Base-by-base conservation (phyloP, 2,888 invertebrate genomes). In the Nomada goodeniana region DNA sequence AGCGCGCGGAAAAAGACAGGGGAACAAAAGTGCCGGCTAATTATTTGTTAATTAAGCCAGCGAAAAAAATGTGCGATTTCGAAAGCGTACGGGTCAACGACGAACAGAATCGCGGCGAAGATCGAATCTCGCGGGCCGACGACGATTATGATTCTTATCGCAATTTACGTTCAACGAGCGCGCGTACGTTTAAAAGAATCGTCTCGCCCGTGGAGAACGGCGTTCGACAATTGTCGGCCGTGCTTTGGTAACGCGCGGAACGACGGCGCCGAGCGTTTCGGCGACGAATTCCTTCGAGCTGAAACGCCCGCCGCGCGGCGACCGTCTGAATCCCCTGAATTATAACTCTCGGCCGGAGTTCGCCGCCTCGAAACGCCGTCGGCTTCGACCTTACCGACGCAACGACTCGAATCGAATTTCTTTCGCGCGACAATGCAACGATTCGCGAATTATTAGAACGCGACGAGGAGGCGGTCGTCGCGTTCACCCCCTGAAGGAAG, bases 41-140 rank as follows among this genome's bases (percentile, higher is more conserved):
- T 71, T 74, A 81, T 83, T 86, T 70, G 80, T 78, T 84, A 86
- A 86, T 86, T 86, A 86, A 84, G 81, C 78, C 76, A 70, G 26
- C 47, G 13, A 53, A 57, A 60, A 60, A 60, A 69, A 71, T 60
- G 9, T 36, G 15, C 29, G 29, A 50, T 52, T 52, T 59, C 20
- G 26, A 44, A 75, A 36, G 44, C 26, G n/a, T 29, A 20, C 26
- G 29, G 65, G 52, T 53, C 63, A 10, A 5, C 7, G 0, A 0
- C n/a, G 10, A 53, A 20, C 20, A 2, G n/a, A 53, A 53, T 18
- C n/a, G n/a, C 7, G 7, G 36, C 0, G 36, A 36, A 36, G 5
- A 5, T 36, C 7, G 7, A 36, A 36, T 7, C 36, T 7, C 0
- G 42, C 18, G 36, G 7, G 4, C 4, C 29, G 4, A 1, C 9